Evolutionary conservation across 1,140 invertebrate genomes (phyloP).

Genomic region (Gonioctena quinquepunctata): DNA sequence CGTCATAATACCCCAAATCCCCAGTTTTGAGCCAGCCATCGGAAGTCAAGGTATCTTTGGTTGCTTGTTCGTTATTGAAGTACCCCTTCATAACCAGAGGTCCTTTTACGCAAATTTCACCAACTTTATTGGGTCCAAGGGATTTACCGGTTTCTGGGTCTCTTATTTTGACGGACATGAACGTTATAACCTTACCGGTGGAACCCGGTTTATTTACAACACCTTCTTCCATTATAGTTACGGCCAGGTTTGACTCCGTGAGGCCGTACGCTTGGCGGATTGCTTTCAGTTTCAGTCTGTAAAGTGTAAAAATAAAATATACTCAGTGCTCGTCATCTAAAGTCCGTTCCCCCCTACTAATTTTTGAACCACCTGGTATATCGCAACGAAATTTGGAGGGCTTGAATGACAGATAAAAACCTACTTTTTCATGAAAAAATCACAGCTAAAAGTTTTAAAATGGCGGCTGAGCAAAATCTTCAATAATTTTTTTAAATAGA

Average conservation of each 20-base stretch:
- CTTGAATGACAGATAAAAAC: too few species aligned
- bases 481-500: too few species aligned
- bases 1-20: conserved; percentile 79
- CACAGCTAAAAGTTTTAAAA: too few species aligned
- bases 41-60: conserved; percentile 66
- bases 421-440: too few species aligned
- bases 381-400: too few species aligned
- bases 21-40: conserved; percentile 83
- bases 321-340: too few species aligned
- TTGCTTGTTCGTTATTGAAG: conserved; percentile 72
- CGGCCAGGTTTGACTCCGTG: conserved; percentile 65
- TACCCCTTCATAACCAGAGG: conserved; percentile 69
- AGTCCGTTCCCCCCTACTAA: too few species aligned
- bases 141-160: conserved; percentile 65
- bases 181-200: conserved; percentile 61
- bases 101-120: conserved; percentile 73
- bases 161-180: conserved; percentile 63
- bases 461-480: too few species aligned
- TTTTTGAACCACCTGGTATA: too few species aligned
- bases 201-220: conserved; percentile 58
- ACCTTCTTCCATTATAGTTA: conserved; percentile 1
- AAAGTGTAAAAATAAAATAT: not conserved
- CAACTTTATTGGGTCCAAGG: conserved; percentile 64
- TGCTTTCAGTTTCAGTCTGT: not conserved
- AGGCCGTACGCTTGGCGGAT: conserved; percentile 67